Percentiles rank a stretch among this genome's conserved stretches.
phyloP scores from a whole-genome alignment of 2,888 invertebrate genomes.

The Osedax frankpressi region DNA sequence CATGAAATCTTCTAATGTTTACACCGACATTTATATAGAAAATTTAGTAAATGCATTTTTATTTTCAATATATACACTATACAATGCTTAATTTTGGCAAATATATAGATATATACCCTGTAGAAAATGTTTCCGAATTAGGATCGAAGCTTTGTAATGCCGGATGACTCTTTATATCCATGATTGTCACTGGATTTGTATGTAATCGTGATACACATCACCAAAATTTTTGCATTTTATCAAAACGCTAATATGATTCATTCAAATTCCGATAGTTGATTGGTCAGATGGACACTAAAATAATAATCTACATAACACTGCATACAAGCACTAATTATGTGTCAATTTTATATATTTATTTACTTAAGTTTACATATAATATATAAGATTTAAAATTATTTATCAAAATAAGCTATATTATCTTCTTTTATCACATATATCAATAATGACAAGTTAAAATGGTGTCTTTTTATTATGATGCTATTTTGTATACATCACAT shows the following conservation, averaged over 20 bases:
- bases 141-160: constrained; percentile 47
- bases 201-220: not conserved
- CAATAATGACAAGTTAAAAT: not conserved
- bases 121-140: constrained; percentile 46
- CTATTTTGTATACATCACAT: not conserved
- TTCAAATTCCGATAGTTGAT: not conserved
- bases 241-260: not conserved
- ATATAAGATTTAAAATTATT: too few relatives aligned
- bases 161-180: constrained; percentile 50
- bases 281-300: not conserved
- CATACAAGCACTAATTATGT: too few relatives aligned
- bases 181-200: constrained; percentile 31
- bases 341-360: too few relatives aligned
- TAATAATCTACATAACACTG: too few relatives aligned
- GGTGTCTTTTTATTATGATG: not conserved
- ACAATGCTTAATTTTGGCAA: constrained; percentile 23
- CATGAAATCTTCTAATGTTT: too few relatives aligned
- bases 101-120: constrained; percentile 48
- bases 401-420: too few relatives aligned
- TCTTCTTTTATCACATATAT: not conserved
- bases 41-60: not conserved
- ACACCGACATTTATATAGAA: not conserved
- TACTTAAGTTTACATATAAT: too few relatives aligned
- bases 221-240: not conserved
- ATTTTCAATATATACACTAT: not conserved